Base-by-base conservation (phyloP, 2,797 vertebrate species). In the Lophotriccus pileatus region DNA sequence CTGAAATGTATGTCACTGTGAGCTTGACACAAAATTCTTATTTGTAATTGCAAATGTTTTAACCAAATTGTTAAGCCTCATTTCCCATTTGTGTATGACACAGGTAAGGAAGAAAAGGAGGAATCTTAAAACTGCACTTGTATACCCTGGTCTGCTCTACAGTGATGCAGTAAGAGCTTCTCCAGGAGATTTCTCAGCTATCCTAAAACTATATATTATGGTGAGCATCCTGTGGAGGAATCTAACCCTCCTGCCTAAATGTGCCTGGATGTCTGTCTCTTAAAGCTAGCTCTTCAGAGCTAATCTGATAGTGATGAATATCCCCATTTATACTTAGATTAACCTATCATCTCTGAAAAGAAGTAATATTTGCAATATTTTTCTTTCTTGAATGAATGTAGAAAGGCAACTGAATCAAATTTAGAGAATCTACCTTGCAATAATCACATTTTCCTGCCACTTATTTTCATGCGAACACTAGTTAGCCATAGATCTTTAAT, bases 51-150 rank as follows among this genome's bases (percentile, higher is more conserved):
- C 46, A 90, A 78, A 84, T 68, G 58, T 75, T 93, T 86, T 41
- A 86, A 62, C 46, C 56, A 83, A 90, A 50, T 69, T 72, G 32
- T 86, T 96, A 80, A 78, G 95, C 62, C 49, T 95, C 76, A 58
- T 96, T 96, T 97, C 83, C 86, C 93, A 34, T 79, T 80, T 92
- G 27, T 89, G 63, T 56, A 12, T 72, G 56, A 64, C 74, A 90
- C 18, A 27, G 32, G 11, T 28, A 78, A 78, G n/a, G 30, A 85
- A 73, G 39, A 47, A 72, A 46, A 84, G 32, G 8, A 23, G 5
- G 24, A 60, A 62, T 32, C 67, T 74, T 28, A 34, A 58, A 67
- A 39, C 11, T 5, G 19, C 14, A 6, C 1, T 78, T 41, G 14
- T 37, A 8, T 30, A 10, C 21, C 13, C 53, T 62, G 16, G 9